These are phyloP conservation scores for Diaperis boleti DNA, from an alignment of 2,888 invertebrate genomes.

Conservation along the genomic window DNA sequence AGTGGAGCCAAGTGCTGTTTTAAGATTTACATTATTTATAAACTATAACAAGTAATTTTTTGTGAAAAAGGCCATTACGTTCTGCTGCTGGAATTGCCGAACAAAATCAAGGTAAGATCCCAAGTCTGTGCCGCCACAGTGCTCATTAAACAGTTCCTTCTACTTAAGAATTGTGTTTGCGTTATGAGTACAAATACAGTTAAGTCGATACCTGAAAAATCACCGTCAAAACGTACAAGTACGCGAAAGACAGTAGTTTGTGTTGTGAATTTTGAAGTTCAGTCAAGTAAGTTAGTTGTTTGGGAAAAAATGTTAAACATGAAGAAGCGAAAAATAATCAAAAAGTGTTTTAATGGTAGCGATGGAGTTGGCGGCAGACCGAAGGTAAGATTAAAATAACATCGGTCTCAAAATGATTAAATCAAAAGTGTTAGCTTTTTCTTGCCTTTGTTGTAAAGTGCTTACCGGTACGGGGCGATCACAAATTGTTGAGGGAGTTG, in stretches of 20 bases:
- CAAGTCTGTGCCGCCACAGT: conserved; percentile 62
- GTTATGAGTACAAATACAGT: conserved; percentile 58
- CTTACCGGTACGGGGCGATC: too few species aligned
- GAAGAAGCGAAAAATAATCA: conserved; percentile 63
- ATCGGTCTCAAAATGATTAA: conserved; percentile 61
- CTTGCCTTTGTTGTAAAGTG: not conserved
- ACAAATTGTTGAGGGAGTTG: too few species aligned
- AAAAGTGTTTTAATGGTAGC: conserved; percentile 65
- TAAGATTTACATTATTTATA: conserved; percentile 16
- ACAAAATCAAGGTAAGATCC: conserved; percentile 59
- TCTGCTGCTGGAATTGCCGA: conserved; percentile 44
- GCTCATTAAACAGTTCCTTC: conserved; percentile 61
- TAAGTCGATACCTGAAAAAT: conserved; percentile 54
- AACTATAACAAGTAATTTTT: conserved; percentile 10
- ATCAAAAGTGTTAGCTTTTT: conserved; percentile 49
- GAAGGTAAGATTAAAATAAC: conserved; percentile 66
- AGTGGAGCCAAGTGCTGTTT: conserved; percentile 3
- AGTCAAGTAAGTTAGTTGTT: conserved; percentile 58
- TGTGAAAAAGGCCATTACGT: conserved; percentile 32
- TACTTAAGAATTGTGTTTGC: conserved; percentile 63
- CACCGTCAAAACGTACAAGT: conserved; percentile 54
- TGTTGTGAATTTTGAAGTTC: conserved; percentile 63
- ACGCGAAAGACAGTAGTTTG: conserved; percentile 66
- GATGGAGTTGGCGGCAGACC: conserved; percentile 61
- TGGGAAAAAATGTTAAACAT: conserved; percentile 58